phyloP scores from a whole-genome alignment of 2,797 vertebrate genomes.

The Tolypeutes matacus region DNA sequence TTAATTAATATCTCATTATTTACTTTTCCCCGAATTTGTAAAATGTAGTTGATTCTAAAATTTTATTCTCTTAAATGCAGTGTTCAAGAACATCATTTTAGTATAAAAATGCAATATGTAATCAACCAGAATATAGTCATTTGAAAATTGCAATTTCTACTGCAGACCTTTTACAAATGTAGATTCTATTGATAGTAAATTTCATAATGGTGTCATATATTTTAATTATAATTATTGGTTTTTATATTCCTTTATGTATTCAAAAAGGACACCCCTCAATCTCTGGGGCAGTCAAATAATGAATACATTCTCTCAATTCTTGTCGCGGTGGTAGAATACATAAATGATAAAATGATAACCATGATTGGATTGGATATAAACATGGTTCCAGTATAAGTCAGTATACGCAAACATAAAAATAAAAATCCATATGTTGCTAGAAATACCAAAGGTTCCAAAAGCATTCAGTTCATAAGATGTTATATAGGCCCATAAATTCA shows the following conservation, averaged over 20 bases:
- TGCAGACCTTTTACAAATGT: constrained; percentile 41
- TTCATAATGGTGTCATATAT: constrained; percentile 27
- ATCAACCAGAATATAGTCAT: constrained; percentile 49
- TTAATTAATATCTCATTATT: constrained; percentile 48
- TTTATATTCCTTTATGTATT: background rate
- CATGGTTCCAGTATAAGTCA: constrained; percentile 28
- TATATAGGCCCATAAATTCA: background rate
- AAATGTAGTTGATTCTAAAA: constrained; percentile 48
- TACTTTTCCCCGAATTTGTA: constrained; percentile 18
- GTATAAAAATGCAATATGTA: constrained; percentile 5
- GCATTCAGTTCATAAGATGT: background rate
- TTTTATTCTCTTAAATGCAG: constrained; percentile 43
- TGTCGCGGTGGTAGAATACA: background rate
- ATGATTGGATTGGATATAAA: constrained; percentile 12
- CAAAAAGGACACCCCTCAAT: background rate
- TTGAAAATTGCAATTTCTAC: constrained; percentile 33
- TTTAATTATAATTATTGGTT: background rate
- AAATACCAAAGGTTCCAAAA: background rate
- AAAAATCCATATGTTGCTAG: background rate
- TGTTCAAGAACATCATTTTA: constrained; percentile 6
- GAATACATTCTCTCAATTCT: background rate
- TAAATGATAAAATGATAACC: constrained; percentile 57
- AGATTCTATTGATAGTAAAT: constrained; percentile 16
- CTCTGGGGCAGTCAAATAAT: constrained; percentile 7
- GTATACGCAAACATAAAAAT: background rate